Evolutionary conservation across 1,140 invertebrate species (phyloP).

Genomic region (Phocides pigmalion): DNA sequence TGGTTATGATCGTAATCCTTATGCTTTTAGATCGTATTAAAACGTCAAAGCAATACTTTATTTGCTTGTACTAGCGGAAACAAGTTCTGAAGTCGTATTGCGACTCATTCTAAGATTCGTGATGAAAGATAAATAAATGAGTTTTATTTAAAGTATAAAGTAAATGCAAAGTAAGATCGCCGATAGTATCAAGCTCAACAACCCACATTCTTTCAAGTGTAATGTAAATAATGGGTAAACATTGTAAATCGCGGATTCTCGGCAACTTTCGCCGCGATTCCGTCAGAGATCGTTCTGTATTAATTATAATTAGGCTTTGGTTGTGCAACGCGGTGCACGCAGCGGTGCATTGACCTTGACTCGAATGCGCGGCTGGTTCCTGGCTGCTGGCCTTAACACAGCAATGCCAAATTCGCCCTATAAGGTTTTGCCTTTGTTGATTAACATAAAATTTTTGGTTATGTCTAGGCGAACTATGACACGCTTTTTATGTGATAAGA

Average conservation of each 20-base stretch:
- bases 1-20: too few species aligned
- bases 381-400: slow-evolving; percentile 2
- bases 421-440: slow-evolving; percentile 1
- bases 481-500: too few species aligned
- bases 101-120: neutral
- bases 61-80: too few species aligned
- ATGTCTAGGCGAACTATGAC: neutral
- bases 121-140: neutral
- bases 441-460: slow-evolving; percentile 9
- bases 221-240: slow-evolving; percentile 9
- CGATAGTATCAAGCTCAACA: neutral
- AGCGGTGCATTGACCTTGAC: slow-evolving; percentile 30
- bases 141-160: neutral
- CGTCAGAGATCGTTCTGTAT: slow-evolving; percentile 25
- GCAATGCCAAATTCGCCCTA: slow-evolving; percentile 20
- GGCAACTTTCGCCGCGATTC: slow-evolving; percentile 24
- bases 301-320: slow-evolving; percentile 36
- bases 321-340: slow-evolving; percentile 31
- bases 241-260: slow-evolving; percentile 14
- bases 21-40: too few species aligned
- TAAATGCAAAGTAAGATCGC: neutral
- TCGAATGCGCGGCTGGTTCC: slow-evolving; percentile 7
- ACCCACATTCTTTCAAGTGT: neutral
- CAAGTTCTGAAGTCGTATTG: too few species aligned
- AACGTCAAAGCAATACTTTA: too few species aligned